These are phyloP conservation scores for Antigone vipio DNA, from an alignment of 2,113 vertebrate species.

Conservation along the genomic window DNA sequence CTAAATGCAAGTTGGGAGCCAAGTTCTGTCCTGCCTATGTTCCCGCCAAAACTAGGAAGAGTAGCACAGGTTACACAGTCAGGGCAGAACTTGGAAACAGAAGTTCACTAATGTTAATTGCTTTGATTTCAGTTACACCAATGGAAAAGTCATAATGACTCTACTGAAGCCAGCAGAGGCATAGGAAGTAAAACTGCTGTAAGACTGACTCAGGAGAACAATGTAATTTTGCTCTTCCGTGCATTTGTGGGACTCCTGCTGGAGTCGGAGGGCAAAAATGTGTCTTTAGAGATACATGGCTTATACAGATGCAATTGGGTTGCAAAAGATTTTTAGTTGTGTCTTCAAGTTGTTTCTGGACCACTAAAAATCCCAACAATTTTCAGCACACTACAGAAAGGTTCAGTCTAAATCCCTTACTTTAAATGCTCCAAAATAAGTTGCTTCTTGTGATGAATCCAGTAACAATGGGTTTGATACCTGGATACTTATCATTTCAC, in stretches of 20 bases:
- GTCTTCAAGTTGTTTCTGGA: constrained; percentile 51
- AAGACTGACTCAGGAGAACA: neutral
- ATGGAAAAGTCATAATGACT: neutral
- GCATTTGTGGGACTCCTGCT: neutral
- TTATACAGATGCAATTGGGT: neutral
- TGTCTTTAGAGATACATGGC: neutral
- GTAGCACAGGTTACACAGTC: neutral
- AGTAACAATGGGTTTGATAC: constrained; percentile 89
- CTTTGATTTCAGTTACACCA: neutral
- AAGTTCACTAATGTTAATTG: neutral
- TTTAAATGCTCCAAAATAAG: constrained; percentile 94
- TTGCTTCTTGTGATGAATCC: constrained; percentile 87
- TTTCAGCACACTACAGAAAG: neutral
- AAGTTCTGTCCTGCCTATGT: neutral
- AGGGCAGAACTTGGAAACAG: neutral
- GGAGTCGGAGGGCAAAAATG: neutral
- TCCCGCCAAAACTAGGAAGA: neutral
- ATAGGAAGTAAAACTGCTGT: neutral
- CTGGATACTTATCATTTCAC: constrained; percentile 86
- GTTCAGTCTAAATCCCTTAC: constrained; percentile 84
- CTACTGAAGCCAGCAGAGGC: neutral
- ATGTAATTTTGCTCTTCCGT: neutral
- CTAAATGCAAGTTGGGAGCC: neutral
- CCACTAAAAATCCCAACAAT: neutral
- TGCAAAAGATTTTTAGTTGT: neutral